Percentiles rank a stretch among this genome's conserved stretches.
phyloP scores from a whole-genome alignment of 2,797 vertebrate genomes.

The Sebastes oblongus region DNA sequence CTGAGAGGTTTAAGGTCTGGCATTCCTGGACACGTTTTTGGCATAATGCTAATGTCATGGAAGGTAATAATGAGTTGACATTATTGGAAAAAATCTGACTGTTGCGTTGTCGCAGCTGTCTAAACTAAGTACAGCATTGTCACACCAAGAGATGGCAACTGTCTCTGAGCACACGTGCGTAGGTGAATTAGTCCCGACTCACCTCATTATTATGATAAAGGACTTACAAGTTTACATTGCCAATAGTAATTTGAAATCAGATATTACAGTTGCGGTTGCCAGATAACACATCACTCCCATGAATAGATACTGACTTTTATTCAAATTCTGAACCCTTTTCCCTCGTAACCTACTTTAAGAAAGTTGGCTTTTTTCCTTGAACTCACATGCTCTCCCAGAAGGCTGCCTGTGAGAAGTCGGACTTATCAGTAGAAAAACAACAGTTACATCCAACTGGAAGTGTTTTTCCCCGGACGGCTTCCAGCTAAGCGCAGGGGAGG shows the following conservation, averaged over 20 bases:
- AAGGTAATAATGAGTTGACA: constrained; percentile 37
- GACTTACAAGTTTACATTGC: constrained; percentile 10
- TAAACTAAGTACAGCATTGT: constrained; percentile 29
- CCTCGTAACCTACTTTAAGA: constrained; percentile 46
- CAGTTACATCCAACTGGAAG: constrained; percentile 70
- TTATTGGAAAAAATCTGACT: constrained; percentile 40
- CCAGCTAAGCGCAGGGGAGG: constrained; percentile 51
- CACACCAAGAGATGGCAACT: neutral
- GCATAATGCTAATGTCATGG: constrained; percentile 1
- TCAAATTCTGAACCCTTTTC: constrained; percentile 5
- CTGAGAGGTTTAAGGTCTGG: constrained; percentile 13
- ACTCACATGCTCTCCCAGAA: constrained; percentile 50
- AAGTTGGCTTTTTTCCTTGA: constrained; percentile 35
- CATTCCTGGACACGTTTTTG: constrained; percentile 23
- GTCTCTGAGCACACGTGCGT: constrained; percentile 1
- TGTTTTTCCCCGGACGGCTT: constrained; percentile 46
- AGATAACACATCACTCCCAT: constrained; percentile 11
- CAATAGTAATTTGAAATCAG: constrained; percentile 9
- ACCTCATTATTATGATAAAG: neutral
- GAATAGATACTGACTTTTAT: constrained; percentile 18
- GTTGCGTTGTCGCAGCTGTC: constrained; percentile 50
- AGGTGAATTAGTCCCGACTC: constrained; percentile 14
- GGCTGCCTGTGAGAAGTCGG: constrained; percentile 38
- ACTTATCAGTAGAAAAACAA: constrained; percentile 68
- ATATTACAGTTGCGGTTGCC: constrained; percentile 11